These are phyloP conservation scores for Drosophila trapezifrons DNA, from an alignment of 1,140 invertebrate species.

Conservation along the genomic window DNA sequence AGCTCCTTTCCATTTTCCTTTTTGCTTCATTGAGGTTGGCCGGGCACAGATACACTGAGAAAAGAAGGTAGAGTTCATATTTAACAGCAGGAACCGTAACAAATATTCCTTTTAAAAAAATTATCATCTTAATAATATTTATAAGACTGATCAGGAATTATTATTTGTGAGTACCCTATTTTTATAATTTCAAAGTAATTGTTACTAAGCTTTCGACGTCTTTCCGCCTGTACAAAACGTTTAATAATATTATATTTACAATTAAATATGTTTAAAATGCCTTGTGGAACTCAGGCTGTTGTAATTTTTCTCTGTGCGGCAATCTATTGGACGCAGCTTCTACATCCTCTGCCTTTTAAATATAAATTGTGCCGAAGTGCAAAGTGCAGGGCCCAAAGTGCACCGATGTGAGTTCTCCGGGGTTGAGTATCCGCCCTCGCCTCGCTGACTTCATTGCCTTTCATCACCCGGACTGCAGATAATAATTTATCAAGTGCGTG, in stretches of 20 bases:
- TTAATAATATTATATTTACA: too few species aligned
- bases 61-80: too few species aligned
- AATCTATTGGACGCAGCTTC: slow-evolving; percentile 8
- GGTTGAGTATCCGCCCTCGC: not conserved
- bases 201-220: too few species aligned
- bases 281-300: not conserved
- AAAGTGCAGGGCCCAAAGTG: slow-evolving; percentile 55
- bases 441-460: slow-evolving; percentile 38
- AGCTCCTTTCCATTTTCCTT: slow-evolving; percentile 7
- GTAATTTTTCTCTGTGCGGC: not conserved
- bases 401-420: slow-evolving; percentile 30
- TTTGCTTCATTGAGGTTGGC: not conserved
- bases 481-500: slow-evolving; percentile 75
- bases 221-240: too few species aligned
- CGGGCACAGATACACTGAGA: not conserved
- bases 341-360: slow-evolving; percentile 42
- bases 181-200: too few species aligned
- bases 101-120: too few species aligned
- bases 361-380: slow-evolving; percentile 62
- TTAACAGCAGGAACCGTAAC: too few species aligned
- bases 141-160: too few species aligned
- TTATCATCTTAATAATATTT: too few species aligned
- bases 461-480: slow-evolving; percentile 56
- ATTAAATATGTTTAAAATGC: not conserved
- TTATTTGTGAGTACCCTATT: not conserved